These are phyloP conservation scores for Pammene aurita DNA, from an alignment of 2,888 invertebrate species.

Conservation along the genomic window DNA sequence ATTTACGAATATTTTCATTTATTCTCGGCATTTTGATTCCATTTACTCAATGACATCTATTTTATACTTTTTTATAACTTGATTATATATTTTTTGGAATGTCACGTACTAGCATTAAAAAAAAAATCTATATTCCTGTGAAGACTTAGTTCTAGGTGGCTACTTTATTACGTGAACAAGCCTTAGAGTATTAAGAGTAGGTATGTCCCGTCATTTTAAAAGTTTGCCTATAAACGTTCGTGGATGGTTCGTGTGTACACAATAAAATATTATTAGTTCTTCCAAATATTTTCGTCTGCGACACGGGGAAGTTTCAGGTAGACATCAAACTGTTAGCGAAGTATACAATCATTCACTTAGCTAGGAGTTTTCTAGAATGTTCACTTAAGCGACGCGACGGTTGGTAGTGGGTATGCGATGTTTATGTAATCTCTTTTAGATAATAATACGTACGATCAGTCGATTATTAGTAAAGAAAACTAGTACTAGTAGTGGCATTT, in stretches of 20 bases:
- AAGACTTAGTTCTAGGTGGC: too few species aligned
- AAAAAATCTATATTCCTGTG: too few species aligned
- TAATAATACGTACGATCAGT: too few species aligned
- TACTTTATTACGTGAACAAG: too few species aligned
- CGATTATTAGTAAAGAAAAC: too few species aligned
- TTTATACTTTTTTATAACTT: too few species aligned
- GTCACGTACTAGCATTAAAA: too few species aligned
- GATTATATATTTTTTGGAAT: too few species aligned
- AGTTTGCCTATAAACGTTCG: neutral
- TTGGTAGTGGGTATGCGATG: neutral
- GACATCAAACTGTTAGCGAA: conserved; percentile 55
- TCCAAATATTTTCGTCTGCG: conserved; percentile 55
- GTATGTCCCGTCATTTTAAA: neutral
- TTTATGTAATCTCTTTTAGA: neutral
- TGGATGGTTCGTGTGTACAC: conserved; percentile 35
- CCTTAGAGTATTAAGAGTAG: neutral
- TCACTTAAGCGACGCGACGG: conserved; percentile 8
- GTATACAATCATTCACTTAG: conserved; percentile 57
- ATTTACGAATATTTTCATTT: too few species aligned
- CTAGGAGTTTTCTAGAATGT: conserved; percentile 10
- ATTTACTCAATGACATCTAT: too few species aligned
- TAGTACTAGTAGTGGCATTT: too few species aligned
- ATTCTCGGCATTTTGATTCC: too few species aligned
- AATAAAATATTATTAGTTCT: conserved; percentile 58
- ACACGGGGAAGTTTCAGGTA: conserved; percentile 59